Evolutionary conservation across 2,888 invertebrate species (phyloP).

Genomic region (Mythimna pallens): DNA sequence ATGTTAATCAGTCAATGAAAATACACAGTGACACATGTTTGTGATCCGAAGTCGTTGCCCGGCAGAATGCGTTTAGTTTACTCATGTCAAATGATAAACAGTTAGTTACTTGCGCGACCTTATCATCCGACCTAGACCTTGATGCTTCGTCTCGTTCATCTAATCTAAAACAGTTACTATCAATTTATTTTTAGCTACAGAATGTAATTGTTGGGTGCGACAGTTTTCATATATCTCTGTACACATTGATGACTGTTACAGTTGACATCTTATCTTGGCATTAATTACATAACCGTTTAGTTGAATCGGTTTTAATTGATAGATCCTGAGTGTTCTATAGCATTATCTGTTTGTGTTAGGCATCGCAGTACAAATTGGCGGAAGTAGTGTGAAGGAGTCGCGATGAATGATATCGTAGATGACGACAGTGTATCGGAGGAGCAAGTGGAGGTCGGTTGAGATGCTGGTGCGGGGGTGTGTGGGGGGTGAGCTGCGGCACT

Average conservation of each 20-base stretch:
- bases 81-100: conserved; percentile 57
- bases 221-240: conserved; percentile 35
- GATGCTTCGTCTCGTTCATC: conserved; percentile 69
- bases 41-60: conserved; percentile 23
- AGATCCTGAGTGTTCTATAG: conserved; percentile 17
- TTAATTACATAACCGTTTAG: conserved; percentile 63
- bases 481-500: conserved; percentile 87
- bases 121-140: conserved; percentile 80
- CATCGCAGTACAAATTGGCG: conserved; percentile 19
- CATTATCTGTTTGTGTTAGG: conserved; percentile 48
- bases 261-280: conserved; percentile 64
- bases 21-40: conserved; percentile 45
- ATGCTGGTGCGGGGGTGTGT: conserved; percentile 88
- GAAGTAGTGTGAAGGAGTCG: conserved; percentile 47
- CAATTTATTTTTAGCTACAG: conserved; percentile 61
- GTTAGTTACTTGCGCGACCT: conserved; percentile 66
- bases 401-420: conserved; percentile 68
- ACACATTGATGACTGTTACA: conserved; percentile 14
- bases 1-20: conserved; percentile 31
- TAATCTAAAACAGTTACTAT: conserved; percentile 61
- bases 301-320: conserved; percentile 10
- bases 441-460: conserved; percentile 78
- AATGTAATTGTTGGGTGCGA: conserved; percentile 33
- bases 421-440: conserved; percentile 64
- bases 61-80: conserved; percentile 34